Percentiles rank a stretch among this genome's conserved stretches.
These are phyloP conservation scores for Cephus cinctus DNA, from an alignment of 1,140 invertebrate genomes.

Conservation along the genomic window DNA sequence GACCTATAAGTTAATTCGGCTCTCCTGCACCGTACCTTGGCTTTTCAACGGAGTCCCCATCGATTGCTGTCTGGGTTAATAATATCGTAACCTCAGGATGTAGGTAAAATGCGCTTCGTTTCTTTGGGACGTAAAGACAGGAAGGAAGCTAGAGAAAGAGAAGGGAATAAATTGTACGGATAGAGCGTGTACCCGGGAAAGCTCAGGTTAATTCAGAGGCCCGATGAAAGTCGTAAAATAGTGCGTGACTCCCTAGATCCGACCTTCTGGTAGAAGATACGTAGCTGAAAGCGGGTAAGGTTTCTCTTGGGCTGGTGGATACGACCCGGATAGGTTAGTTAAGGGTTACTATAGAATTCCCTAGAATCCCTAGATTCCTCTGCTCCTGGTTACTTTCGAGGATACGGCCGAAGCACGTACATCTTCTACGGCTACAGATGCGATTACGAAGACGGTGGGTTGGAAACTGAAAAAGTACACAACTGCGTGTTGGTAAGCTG, in stretches of 20 bases:
- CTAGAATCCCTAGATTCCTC: background rate
- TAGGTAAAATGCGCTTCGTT: constrained; percentile 19
- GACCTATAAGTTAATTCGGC: no score
- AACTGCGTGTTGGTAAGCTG: constrained; percentile 7
- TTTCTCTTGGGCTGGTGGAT: background rate
- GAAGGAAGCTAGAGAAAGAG: background rate
- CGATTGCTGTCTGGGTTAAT: constrained; percentile 23
- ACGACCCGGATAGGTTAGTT: background rate
- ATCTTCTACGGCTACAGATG: constrained; percentile 23
- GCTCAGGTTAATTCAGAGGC: constrained; percentile 27
- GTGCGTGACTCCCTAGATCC: constrained; percentile 25
- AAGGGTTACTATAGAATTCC: background rate
- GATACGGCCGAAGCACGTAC: constrained; percentile 14
- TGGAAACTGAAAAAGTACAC: constrained; percentile 25
- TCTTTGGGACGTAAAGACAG: constrained; percentile 4
- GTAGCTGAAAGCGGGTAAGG: background rate
- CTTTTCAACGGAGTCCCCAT: background rate
- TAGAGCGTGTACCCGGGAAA: constrained; percentile 15
- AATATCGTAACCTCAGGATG: constrained; percentile 16
- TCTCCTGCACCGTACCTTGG: no score
- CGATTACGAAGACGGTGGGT: constrained; percentile 21
- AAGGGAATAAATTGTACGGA: constrained; percentile 15
- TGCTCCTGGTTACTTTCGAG: constrained; percentile 7
- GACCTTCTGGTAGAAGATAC: constrained; percentile 11
- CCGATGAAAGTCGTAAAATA: constrained; percentile 29